Evolutionary conservation across 2,888 invertebrate species (phyloP), one percentile per base, ranked within the genome.

Genomic region (Himalopsyche anomala): DNA sequence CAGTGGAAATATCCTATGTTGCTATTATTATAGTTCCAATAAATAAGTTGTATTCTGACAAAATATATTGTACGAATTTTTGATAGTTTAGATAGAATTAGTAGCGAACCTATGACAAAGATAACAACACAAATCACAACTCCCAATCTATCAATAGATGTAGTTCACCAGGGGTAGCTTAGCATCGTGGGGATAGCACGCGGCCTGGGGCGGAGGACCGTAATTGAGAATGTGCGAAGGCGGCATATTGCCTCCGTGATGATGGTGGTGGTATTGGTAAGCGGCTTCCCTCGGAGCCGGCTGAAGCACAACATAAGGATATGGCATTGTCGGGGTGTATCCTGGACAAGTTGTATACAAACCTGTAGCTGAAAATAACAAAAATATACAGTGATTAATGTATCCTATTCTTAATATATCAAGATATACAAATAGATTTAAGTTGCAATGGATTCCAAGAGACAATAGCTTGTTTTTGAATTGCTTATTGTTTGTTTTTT

Each of bases 331-430:
- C 54, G 74, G 82, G 19, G 86, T 86, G 54, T 87, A 88, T 9
- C 88, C 88, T 11, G 88, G 88, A 69, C 88, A 88, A 1, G 88
- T 88, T 2, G 88, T 88, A 56, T 88, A 88, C 45, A 88, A 62
- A 40, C 88, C 88, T 12, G 88, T 88, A n/a, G 88, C 88, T 88
- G 87, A 12, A 88, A 85, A 84, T 4, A 51, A 81, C 4, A 3
- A 51, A 15, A 51, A 51, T 51, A 15, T 15, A 15, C 15, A 51
- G 51, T 12, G 51, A 8, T 51, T 51, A 51, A 51, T 51, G 4
- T 15, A 15, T 51, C 12, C 51, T 15, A 51, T 51, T 15, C 15
- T 51, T 51, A 4, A 51, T 15, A 15, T 15, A 51, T 51, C 51
- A 15, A 15, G 4, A 4, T 15, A 51, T 51, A 51, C 51, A 2